A percentile compares a stretch with the other conserved stretches of the same genome.
Conservation (phyloP, 2,797 vertebrate species). For the Argya squamiceps region DNA sequence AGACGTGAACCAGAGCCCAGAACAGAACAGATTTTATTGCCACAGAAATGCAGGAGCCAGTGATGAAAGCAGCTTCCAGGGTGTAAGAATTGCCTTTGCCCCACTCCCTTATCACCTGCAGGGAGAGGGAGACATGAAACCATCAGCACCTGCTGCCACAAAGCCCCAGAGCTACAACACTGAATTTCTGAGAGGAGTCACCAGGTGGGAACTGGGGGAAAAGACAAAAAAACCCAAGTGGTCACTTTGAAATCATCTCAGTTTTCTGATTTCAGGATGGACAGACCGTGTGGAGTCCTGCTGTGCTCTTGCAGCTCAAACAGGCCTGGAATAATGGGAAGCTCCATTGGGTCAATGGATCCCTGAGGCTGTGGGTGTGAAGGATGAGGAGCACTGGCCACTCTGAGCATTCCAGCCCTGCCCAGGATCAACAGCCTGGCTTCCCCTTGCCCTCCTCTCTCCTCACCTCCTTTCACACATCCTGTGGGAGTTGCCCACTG, state of each 20-base stretch:
- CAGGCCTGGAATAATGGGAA: neutral
- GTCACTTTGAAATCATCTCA: neutral
- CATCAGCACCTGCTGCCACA: neutral
- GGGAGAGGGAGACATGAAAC: neutral
- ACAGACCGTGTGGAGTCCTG: neutral
- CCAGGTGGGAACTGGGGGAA: fast-evolving
- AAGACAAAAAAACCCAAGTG: neutral
- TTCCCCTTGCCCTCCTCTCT: neutral
- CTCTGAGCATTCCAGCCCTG: neutral
- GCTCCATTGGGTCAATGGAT: neutral
- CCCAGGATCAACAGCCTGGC: neutral
- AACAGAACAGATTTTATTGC: constrained; percentile 82
- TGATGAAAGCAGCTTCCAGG: constrained; percentile 81
- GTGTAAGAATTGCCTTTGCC: constrained; percentile 72
- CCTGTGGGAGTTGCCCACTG: neutral
- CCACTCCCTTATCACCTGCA: constrained; percentile 78
- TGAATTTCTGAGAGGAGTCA: neutral
- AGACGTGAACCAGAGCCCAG: constrained; percentile 78
- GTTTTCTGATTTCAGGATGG: neutral
- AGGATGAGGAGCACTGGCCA: neutral
- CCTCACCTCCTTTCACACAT: neutral
- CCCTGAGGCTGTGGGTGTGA: neutral
- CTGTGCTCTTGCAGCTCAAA: neutral
- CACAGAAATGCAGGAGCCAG: constrained; percentile 79
- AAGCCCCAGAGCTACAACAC: neutral